Conservation (phyloP, 2,113 vertebrate genomes). For the Delphinus delphis region DNA sequence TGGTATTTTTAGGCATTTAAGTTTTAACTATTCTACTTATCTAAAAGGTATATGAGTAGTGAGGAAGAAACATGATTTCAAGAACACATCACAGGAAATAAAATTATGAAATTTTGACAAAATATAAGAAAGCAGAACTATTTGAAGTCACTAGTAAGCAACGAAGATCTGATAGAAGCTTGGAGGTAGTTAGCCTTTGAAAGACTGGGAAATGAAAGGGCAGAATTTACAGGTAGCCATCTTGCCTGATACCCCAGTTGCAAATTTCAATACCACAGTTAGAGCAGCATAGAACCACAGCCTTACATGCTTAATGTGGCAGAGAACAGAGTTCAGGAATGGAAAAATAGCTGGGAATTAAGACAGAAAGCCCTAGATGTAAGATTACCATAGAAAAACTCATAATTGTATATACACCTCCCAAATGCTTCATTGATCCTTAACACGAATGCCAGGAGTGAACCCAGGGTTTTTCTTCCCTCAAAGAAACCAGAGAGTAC, state of each 20-base stretch:
- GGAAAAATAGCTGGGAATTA: neutral
- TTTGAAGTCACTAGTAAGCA: neutral
- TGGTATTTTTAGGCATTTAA: neutral
- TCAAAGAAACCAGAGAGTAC: neutral
- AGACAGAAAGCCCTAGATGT: neutral
- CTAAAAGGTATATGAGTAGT: neutral
- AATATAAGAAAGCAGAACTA: neutral
- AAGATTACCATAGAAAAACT: neutral
- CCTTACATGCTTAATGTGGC: neutral
- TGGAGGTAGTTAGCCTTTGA: neutral
- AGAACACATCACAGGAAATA: neutral
- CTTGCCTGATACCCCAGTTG: neutral
- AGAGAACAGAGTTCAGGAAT: neutral
- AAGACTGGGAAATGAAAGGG: neutral
- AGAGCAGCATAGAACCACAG: neutral
- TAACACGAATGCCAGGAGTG: neutral
- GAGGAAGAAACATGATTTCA: neutral
- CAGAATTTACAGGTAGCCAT: neutral
- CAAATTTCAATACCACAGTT: neutral
- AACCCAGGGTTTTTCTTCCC: neutral
- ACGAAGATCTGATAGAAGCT: neutral
- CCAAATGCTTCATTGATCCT: neutral
- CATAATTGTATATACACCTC: neutral
- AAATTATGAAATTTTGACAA: neutral
- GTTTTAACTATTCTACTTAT: neutral